A percentile compares a stretch with the other conserved stretches of the same genome.
Evolutionary conservation across 2,113 vertebrate genomes (phyloP).

Genomic region (Narcine bancroftii): DNA sequence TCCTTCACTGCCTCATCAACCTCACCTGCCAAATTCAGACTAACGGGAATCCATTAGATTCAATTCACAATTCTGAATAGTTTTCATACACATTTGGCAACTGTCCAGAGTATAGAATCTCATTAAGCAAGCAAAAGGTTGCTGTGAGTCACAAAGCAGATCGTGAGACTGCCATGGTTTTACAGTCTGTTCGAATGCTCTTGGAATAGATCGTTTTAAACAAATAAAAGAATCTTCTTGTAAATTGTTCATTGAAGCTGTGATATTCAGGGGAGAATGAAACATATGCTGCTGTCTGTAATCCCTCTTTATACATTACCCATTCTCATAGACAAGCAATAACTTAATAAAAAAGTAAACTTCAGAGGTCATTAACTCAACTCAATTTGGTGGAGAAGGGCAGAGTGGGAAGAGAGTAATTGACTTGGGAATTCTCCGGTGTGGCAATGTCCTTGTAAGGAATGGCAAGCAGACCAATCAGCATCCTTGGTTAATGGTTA

Average conservation of each 20-base stretch:
- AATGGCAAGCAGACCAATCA: not conserved
- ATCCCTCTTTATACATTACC: constrained; percentile 2
- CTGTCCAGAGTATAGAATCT: not conserved
- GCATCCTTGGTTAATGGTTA: not conserved
- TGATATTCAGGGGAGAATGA: too few species aligned
- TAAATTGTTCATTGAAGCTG: not conserved
- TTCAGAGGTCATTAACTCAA: not conserved
- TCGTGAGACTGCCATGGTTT: not conserved
- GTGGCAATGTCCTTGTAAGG: constrained; percentile 20
- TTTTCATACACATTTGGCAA: not conserved
- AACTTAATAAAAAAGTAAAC: constrained; percentile 24
- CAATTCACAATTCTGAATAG: not conserved
- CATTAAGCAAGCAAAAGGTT: not conserved
- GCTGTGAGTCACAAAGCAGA: not conserved
- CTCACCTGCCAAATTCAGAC: not conserved
- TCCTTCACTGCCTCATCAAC: not conserved
- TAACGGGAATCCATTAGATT: not conserved
- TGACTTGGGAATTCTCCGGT: constrained; percentile 19
- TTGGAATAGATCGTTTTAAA: not conserved
- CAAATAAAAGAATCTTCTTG: not conserved
- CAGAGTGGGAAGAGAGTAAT: not conserved
- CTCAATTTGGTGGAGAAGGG: not conserved
- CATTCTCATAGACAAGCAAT: constrained; percentile 13
- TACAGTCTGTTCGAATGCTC: not conserved
- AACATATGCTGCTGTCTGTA: constrained; percentile 5